A percentile compares a stretch with the other conserved stretches of the same genome.
phyloP scores from a whole-genome alignment of 2,888 invertebrate genomes.

The Criorhina ranunculi region DNA sequence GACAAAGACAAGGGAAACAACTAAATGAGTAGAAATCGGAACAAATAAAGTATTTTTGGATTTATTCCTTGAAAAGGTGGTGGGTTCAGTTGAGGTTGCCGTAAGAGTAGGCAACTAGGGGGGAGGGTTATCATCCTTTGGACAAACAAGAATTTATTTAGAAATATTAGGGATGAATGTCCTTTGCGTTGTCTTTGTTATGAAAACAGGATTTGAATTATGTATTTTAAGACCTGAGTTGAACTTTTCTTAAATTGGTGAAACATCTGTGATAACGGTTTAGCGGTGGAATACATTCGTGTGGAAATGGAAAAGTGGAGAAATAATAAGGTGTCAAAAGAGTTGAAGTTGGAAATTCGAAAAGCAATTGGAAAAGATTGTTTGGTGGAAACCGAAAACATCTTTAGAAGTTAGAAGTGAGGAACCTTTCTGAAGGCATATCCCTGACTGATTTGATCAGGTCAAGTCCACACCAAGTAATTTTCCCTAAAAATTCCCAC shows the following conservation, averaged over 20 bases:
- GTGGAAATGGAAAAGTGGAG: too few species aligned
- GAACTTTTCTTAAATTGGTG: not conserved
- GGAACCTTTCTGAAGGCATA: too few species aligned
- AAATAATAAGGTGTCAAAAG: too few species aligned
- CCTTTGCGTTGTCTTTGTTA: not conserved
- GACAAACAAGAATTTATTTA: conserved; percentile 24
- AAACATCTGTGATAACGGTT: not conserved
- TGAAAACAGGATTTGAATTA: not conserved
- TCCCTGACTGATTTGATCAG: too few species aligned
- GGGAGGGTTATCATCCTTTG: conserved; percentile 10
- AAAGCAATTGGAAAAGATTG: too few species aligned
- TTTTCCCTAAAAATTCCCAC: too few species aligned
- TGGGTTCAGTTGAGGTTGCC: not conserved
- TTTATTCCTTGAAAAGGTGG: conserved; percentile 54
- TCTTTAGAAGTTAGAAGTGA: too few species aligned
- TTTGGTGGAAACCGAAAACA: too few species aligned
- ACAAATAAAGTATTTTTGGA: conserved; percentile 59
- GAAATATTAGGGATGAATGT: not conserved
- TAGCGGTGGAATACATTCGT: too few species aligned
- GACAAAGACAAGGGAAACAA: conserved; percentile 36
- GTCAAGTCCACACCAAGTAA: too few species aligned
- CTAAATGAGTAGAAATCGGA: conserved; percentile 40
- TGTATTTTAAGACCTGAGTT: not conserved
- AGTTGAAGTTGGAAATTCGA: too few species aligned
- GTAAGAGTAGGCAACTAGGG: too few species aligned